Percentiles rank a stretch among this genome's conserved stretches.
These are phyloP conservation scores for Anolis apletophallus DNA, from an alignment of 2,797 vertebrate species.

Conservation along the genomic window DNA sequence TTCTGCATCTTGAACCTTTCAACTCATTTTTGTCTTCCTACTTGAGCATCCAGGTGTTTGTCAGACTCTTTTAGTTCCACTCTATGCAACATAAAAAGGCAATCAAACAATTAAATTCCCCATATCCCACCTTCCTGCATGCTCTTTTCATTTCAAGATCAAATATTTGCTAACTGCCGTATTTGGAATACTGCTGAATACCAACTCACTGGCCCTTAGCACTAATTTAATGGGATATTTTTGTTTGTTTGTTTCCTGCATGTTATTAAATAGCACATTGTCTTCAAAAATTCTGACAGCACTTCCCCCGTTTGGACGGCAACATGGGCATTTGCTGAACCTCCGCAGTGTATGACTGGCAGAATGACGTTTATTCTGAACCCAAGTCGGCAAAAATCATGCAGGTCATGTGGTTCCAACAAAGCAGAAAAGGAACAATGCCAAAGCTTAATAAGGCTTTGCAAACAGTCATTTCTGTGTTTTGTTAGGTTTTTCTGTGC, in stretches of 20 bases:
- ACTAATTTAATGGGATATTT: slow-evolving; percentile 20
- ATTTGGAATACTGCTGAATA: slow-evolving; percentile 2
- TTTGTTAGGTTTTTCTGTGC: slow-evolving; percentile 64
- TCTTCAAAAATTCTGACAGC: slow-evolving; percentile 48
- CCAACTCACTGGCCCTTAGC: slow-evolving; percentile 11
- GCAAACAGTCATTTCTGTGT: slow-evolving; percentile 68
- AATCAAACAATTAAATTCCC: slow-evolving; percentile 23
- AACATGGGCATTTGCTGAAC: slow-evolving; percentile 9
- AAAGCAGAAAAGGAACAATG: slow-evolving; percentile 64
- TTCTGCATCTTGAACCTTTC: slow-evolving; percentile 8
- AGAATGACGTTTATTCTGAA: slow-evolving; percentile 54
- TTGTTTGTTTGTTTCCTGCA: slow-evolving; percentile 21
- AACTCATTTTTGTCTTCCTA: not conserved
- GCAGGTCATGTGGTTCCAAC: slow-evolving; percentile 55
- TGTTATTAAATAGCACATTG: slow-evolving; percentile 28
- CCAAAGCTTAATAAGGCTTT: slow-evolving; percentile 72
- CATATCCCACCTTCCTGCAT: not conserved
- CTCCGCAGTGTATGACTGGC: not conserved
- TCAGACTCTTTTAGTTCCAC: slow-evolving; percentile 3
- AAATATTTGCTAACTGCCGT: slow-evolving; percentile 33
- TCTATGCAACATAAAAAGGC: not conserved
- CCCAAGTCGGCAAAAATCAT: slow-evolving; percentile 6
- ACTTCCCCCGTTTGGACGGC: slow-evolving; percentile 32
- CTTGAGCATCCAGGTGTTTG: slow-evolving; percentile 25
- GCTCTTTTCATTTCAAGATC: slow-evolving; percentile 34